These are phyloP conservation scores for Trissoscelio sp. DNA, from an alignment of 2,888 invertebrate genomes.

Conservation along the genomic window DNA sequence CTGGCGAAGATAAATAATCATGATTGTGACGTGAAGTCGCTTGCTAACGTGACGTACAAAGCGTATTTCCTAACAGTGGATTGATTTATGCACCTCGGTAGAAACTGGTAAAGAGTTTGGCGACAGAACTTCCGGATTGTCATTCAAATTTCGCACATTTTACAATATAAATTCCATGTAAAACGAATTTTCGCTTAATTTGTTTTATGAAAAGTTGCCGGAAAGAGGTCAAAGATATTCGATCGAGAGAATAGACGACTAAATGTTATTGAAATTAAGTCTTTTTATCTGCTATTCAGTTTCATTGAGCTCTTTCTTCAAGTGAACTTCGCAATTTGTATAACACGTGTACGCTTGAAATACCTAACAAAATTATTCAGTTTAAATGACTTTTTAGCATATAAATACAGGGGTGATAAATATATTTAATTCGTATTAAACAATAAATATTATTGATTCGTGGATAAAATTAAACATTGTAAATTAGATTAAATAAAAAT, in stretches of 20 bases:
- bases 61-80: conserved; percentile 45
- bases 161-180: conserved; percentile 28
- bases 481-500: too few relatives aligned
- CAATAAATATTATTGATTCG: too few relatives aligned
- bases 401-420: too few relatives aligned
- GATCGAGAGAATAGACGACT: background rate
- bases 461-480: too few relatives aligned
- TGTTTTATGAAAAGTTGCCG: conserved; percentile 11
- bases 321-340: too few relatives aligned
- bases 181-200: conserved; percentile 13
- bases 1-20: conserved; percentile 58
- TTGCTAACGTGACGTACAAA: conserved; percentile 45
- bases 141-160: conserved; percentile 48
- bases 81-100: conserved; percentile 54
- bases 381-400: too few relatives aligned
- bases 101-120: conserved; percentile 36
- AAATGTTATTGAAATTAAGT: conserved; percentile 5
- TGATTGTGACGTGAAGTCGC: conserved; percentile 50
- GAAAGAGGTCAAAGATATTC: background rate
- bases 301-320: background rate
- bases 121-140: conserved; percentile 45
- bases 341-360: too few relatives aligned
- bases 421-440: too few relatives aligned
- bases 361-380: too few relatives aligned
- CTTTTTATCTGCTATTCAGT: background rate